Conservation (phyloP, 2,113 vertebrate species). For the Telmatochromis sp. region DNA sequence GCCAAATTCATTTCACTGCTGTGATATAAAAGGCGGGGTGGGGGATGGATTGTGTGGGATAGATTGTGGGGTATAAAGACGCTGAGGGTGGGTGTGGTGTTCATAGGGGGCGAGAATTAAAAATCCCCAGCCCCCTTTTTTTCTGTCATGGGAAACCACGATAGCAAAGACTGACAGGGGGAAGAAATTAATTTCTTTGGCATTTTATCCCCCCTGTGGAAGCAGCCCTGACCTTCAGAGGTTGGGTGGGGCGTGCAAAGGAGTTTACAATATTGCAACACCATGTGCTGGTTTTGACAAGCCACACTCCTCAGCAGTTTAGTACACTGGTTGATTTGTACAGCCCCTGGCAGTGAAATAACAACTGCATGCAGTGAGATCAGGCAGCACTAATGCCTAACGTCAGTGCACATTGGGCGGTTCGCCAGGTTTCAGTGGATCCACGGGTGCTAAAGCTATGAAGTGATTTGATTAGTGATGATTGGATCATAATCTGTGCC, state of each 20-base stretch:
- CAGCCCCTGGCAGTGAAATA: constrained; percentile 67
- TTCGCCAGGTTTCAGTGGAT: constrained; percentile 3
- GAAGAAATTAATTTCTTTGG: constrained; percentile 61
- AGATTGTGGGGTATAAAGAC: neutral
- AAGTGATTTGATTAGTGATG: constrained; percentile 10
- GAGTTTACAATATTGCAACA: constrained; percentile 27
- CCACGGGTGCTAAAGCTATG: neutral
- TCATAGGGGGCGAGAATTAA: neutral
- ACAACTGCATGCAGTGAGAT: constrained; percentile 52
- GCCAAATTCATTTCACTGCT: constrained; percentile 40
- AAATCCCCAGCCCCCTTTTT: neutral
- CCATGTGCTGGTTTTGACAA: constrained; percentile 28
- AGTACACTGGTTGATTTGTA: constrained; percentile 51
- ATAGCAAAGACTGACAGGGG: constrained; percentile 50
- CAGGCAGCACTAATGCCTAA: constrained; percentile 45
- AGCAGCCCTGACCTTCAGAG: constrained; percentile 51
- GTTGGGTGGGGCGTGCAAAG: constrained; percentile 2
- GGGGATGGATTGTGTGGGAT: neutral
- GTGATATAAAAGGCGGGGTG: constrained; percentile 2
- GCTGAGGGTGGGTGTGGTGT: neutral
- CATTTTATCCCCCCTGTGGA: constrained; percentile 52
- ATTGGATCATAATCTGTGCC: constrained; percentile 11
- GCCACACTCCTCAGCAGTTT: constrained; percentile 27
- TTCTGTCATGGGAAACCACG: constrained; percentile 26
- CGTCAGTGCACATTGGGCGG: constrained; percentile 15